Evolutionary conservation across 2,113 vertebrate genomes (phyloP).

Genomic region (Ranitomeya variabilis): DNA sequence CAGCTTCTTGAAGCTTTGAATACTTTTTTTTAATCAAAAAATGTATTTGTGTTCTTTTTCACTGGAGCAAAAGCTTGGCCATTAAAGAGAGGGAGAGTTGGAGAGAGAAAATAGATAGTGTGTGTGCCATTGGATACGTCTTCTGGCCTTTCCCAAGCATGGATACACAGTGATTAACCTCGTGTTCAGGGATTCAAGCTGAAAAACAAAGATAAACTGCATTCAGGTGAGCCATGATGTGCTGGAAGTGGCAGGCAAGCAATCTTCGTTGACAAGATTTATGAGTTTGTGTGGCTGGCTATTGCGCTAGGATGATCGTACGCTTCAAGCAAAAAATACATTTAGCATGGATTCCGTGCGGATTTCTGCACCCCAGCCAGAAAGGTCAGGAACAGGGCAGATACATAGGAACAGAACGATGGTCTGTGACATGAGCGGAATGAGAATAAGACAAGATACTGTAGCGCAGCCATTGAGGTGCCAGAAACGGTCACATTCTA

Average conservation of each 20-base stretch:
- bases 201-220: conserved; percentile 57
- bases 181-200: conserved; percentile 56
- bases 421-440: conserved; percentile 9
- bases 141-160: conserved; percentile 30
- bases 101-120: not conserved
- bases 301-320: conserved; percentile 29
- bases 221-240: conserved; percentile 53
- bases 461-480: not conserved
- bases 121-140: conserved; percentile 14
- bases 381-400: conserved; percentile 24
- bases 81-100: not conserved
- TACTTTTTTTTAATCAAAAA: not conserved
- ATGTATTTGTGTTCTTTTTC: conserved; percentile 15
- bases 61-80: not conserved
- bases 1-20: not conserved
- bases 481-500: not conserved
- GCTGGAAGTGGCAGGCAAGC: conserved; percentile 45
- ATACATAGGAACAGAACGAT: conserved; percentile 15
- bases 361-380: conserved; percentile 25
- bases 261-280: conserved; percentile 57
- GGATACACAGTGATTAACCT: conserved; percentile 55
- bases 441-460: conserved; percentile 27
- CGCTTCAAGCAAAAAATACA: conserved; percentile 44
- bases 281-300: conserved; percentile 40
- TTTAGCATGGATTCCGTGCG: conserved; percentile 23